Base-by-base conservation (phyloP, 2,797 vertebrate genomes). In the Hippopotamyrus pictus region DNA sequence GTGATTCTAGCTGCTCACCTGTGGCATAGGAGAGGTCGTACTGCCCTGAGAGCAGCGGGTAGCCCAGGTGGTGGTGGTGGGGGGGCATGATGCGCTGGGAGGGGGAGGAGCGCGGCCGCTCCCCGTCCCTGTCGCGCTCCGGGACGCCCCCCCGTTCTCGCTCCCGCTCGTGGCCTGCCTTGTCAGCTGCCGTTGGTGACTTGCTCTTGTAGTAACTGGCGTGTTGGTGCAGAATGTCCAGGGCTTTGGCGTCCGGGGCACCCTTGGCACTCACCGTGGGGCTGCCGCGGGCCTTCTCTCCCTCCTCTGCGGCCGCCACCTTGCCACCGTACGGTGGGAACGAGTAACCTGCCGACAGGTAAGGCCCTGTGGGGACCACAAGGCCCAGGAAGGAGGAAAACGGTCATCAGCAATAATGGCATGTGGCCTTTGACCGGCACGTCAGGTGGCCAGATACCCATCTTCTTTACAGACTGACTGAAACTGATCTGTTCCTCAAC, bases 131-230 rank as follows among this genome's bases (percentile, higher is more conserved):
- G 92, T 96, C 93, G 76, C 96, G 96, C 91, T 97, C 96, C 0
- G 96, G 96, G 91, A 96, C 96, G 0, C 96, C 96, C 90, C 96
- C 96, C 1, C 97, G 89, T 85, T 73, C 65, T 14, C 65, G 65
- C 25, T 97, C 96, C 91, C 94, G 92, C 91, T 99, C 98, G 89
- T 98, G 98, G 91, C 97, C 94, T 0, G 95, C 94, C 95, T 99
- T 99, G 94, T 99, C 98, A 0, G 96, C 96, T 91, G 99, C 98
- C 85, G 98, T 99, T 89, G 98, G 99, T 0, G 99, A 99, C 94
- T 99, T 99, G 97, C 97, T 99, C 94, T 99, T 98, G 96, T 99
- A 99, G 91, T 99, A 98, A 94, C 97, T 99, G 93, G 97, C 98
- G 0, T 98, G 98, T 91, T 99, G 98, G 94, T 99, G 98, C 93